phyloP scores from a whole-genome alignment of 2,888 invertebrate genomes.

The Cephus pulcher region DNA sequence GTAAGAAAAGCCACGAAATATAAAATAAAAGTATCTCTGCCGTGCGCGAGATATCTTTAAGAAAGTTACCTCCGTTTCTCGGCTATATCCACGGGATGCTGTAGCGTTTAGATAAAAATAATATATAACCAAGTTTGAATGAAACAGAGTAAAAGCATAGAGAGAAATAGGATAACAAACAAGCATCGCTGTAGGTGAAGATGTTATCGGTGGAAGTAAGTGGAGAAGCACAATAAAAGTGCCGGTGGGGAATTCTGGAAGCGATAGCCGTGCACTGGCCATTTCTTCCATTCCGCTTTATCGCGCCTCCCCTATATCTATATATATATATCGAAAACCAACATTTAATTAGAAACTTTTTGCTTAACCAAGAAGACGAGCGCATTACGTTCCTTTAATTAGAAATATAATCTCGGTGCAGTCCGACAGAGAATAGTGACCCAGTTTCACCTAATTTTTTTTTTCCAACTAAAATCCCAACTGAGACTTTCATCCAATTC shows the following conservation, averaged over 20 bases:
- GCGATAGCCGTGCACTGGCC: slow-evolving; percentile 18
- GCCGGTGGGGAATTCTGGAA: slow-evolving; percentile 20
- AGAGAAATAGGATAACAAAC: slow-evolving; percentile 15
- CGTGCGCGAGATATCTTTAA: not conserved
- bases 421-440: slow-evolving; percentile 5
- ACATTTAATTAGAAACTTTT: slow-evolving; percentile 36
- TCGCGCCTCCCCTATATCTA: slow-evolving; percentile 24
- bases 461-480: not conserved
- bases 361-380: slow-evolving; percentile 11
- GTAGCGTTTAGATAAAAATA: slow-evolving; percentile 16
- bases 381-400: slow-evolving; percentile 30
- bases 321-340: slow-evolving; percentile 25
- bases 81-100: slow-evolving; percentile 3
- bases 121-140: slow-evolving; percentile 9
- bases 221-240: slow-evolving; percentile 17
- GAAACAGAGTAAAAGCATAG: slow-evolving; percentile 2
- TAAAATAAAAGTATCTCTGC: not conserved
- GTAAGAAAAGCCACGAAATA: not conserved
- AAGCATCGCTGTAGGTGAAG: slow-evolving; percentile 19
- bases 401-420: slow-evolving; percentile 29
- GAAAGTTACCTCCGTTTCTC: not conserved
- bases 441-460: slow-evolving; percentile 10
- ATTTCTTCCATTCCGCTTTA: slow-evolving; percentile 5
- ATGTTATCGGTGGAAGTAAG: slow-evolving; percentile 18
- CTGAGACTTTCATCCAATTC: not conserved